Percentiles rank a stretch among this genome's conserved stretches.
phyloP scores from a whole-genome alignment of 2,888 invertebrate species.

The Phrixothrix hirtus region DNA sequence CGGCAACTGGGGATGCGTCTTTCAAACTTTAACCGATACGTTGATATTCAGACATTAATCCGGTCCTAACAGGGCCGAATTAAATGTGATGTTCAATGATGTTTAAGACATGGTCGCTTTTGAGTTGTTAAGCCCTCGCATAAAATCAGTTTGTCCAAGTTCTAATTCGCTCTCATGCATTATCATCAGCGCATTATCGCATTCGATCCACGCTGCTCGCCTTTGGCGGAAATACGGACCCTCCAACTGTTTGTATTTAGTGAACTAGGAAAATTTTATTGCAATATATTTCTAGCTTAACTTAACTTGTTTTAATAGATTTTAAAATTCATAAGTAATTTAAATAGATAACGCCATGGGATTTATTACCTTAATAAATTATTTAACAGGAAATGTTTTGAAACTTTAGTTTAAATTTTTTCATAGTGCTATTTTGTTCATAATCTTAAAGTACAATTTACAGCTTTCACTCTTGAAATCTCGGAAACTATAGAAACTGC shows the following conservation, averaged over 20 bases:
- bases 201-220: slow-evolving; percentile 30
- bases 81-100: slow-evolving; percentile 28
- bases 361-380: too few species aligned
- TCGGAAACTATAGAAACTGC: slow-evolving; percentile 2
- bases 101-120: slow-evolving; percentile 28
- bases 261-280: slow-evolving; percentile 40
- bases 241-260: slow-evolving; percentile 28
- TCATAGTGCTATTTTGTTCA: too few species aligned
- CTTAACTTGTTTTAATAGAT: slow-evolving; percentile 45
- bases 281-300: slow-evolving; percentile 39
- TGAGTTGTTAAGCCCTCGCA: slow-evolving; percentile 28
- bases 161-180: slow-evolving; percentile 35
- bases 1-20: slow-evolving; percentile 19
- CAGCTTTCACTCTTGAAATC: slow-evolving; percentile 3
- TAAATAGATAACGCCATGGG: too few species aligned
- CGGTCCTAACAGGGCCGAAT: slow-evolving; percentile 20
- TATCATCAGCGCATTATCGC: slow-evolving; percentile 39
- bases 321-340: slow-evolving; percentile 4
- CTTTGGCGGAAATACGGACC: slow-evolving; percentile 31
- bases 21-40: slow-evolving; percentile 27
- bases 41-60: slow-evolving; percentile 24
- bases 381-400: not conserved
- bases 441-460: slow-evolving; percentile 3
- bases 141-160: slow-evolving; percentile 39
- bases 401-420: too few species aligned